Evolutionary conservation across 2,113 vertebrate genomes (phyloP), one percentile per base, ranked within the genome.

Genomic region (Entosphenus tridentatus): DNA sequence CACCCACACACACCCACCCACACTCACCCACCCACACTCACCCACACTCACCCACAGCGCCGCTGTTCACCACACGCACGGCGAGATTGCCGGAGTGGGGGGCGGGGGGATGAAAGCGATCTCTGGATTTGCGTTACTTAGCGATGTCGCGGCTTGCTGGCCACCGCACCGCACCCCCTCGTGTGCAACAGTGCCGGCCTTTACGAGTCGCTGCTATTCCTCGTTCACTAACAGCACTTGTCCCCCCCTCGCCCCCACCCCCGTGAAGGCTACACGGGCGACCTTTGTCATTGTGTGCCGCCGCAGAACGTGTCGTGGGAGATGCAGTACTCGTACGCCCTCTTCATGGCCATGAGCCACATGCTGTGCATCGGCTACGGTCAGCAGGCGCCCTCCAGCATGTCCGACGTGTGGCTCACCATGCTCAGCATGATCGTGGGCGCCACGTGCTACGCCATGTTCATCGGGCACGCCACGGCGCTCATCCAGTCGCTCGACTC

Each of bases 321-420:
- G 73, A 96, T 93, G 79, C 93, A 98, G 76, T 98, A 98, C 73
- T 98, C 93, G 0, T 98, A 96, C 0, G 93, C 90, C 10, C 89
- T 98, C 76, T 98, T 98, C 82, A 98, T 96, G 83, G 93, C 92
- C 55, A 98, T 98, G 93, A 98, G 93, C 77, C 93, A 98, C 73
- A 98, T 98, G 93, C 82, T 96, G 58, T 98, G 93, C 75, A 98
- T 98, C 12, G 93, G 93, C 10, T 98, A 98, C 1, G 93, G 93
- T 2, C 90, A 91, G 67, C 85, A 88, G 0, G 93, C 93, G 2
- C 93, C 93, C 0, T 90, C 93, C 74, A 96, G 90, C 81, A 98
- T 98, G 93, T 96, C 93, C 0, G 93, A 98, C 79, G 84, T 98
- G 72, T 98, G 93, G 93, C 95, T 98, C 74, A 98, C 93, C 67